These are phyloP conservation scores for Thymelicus acteon DNA, from an alignment of 2,888 invertebrate genomes.

Conservation along the genomic window DNA sequence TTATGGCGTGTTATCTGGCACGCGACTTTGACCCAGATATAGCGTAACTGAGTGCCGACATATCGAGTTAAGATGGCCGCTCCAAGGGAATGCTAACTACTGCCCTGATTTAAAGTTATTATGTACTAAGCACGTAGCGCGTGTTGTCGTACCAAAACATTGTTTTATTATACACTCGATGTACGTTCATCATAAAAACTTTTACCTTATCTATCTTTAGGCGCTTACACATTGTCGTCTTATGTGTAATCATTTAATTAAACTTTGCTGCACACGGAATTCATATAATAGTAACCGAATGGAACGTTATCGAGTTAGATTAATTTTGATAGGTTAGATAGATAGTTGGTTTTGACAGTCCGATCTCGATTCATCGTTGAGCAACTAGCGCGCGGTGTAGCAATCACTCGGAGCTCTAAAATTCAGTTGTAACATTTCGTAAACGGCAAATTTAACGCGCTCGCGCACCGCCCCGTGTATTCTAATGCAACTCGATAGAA, in stretches of 20 bases:
- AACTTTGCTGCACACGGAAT: neutral
- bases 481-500: slow-evolving; percentile 78
- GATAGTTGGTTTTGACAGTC: slow-evolving; percentile 60
- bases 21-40: slow-evolving; percentile 76
- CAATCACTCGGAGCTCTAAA: slow-evolving; percentile 75
- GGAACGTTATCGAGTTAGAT: slow-evolving; percentile 40
- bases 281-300: slow-evolving; percentile 35
- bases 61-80: slow-evolving; percentile 66
- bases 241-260: neutral
- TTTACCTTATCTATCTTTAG: neutral
- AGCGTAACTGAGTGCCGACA: slow-evolving; percentile 55
- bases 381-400: slow-evolving; percentile 71
- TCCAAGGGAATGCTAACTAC: slow-evolving; percentile 60
- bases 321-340: slow-evolving; percentile 49
- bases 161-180: neutral
- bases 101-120: slow-evolving; percentile 37
- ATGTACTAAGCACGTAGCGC: slow-evolving; percentile 33
- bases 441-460: slow-evolving; percentile 81
- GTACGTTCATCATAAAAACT: neutral
- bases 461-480: slow-evolving; percentile 76
- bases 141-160: slow-evolving; percentile 4
- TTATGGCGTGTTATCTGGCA: slow-evolving; percentile 56
- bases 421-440: slow-evolving; percentile 82
- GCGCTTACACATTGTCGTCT: neutral
- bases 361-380: slow-evolving; percentile 71